Base-by-base conservation (phyloP, 2,888 invertebrate species). In the Scaptomyza flava region DNA sequence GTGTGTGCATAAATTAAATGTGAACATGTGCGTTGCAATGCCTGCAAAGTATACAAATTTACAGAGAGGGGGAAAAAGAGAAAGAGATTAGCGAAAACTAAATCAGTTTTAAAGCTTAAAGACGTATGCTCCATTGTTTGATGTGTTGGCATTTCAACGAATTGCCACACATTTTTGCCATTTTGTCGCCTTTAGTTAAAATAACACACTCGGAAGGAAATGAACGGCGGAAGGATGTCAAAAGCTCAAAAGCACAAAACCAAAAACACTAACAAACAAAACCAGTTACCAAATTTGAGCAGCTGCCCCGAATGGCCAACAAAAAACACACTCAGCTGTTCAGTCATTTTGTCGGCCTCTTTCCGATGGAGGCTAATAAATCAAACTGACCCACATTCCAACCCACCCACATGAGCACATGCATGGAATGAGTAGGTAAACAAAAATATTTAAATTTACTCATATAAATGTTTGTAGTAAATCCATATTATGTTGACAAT, bases 41-140 rank as follows among this genome's bases (percentile, higher is more conserved):
- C 72, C 86, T 87, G 86, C 12, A 68, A 69, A 65, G 58, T 63
- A 78, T 70, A 38, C 17, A 65, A 63, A 66, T 56, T 58, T 6
- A 20, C 46, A 31, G 50, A 8, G n/a, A 17, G 50, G 43, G 51
- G 42, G 9, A 11, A 38, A 1, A 36, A 46, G 36, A 50, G 11
- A 54, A 50, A 53, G 8, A 51, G 59, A 72, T 82, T 76, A 77
- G 58, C 31, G 30, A 23, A n/a, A 47, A 42, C 41, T 31, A 56
- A 43, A 61, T 20, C 42, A 54, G 34, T 62, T 52, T 42, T 47
- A 31, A 56, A 65, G 36, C 30, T 47, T 62, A 23, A 54, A 46
- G 27, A 77, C 79, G 83, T 82, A 86, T 85, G 87, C 86, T 79
- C 75, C 87, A 80, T 75, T 79, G 86, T 67, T 60, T 46, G 36